A percentile compares a stretch with the other conserved stretches of the same genome.
These are phyloP conservation scores for Ichneumoninae sp. DNA, from an alignment of 2,888 invertebrate genomes.

Conservation along the genomic window DNA sequence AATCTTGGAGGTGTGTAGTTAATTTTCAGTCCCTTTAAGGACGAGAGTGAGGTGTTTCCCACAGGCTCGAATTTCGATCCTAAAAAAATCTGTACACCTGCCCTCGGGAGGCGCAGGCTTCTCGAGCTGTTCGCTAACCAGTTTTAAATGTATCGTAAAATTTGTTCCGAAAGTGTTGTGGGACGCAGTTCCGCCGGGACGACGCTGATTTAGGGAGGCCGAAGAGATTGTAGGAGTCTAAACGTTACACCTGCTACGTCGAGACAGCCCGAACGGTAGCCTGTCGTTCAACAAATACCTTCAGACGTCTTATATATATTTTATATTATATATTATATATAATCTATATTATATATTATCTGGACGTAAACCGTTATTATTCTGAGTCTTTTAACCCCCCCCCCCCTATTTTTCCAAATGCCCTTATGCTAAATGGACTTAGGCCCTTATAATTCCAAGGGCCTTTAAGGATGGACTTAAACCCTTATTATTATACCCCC, in stretches of 20 bases:
- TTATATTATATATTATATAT: too few relatives aligned
- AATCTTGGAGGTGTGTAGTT: too few relatives aligned
- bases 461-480: too few relatives aligned
- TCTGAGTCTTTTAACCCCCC: too few relatives aligned
- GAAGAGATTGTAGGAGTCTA: neutral
- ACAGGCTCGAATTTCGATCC: neutral
- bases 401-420: too few relatives aligned
- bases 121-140: constrained; percentile 34
- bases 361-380: too few relatives aligned
- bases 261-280: neutral
- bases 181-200: neutral
- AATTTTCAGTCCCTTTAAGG: neutral
- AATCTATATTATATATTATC: too few relatives aligned
- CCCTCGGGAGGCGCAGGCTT: neutral
- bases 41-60: neutral
- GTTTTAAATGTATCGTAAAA: constrained; percentile 20
- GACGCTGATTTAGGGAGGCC: neutral
- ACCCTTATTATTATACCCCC: too few relatives aligned
- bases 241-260: constrained; percentile 3
- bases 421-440: too few relatives aligned
- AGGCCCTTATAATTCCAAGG: too few relatives aligned
- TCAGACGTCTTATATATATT: neutral
- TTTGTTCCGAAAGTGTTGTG: constrained; percentile 24
- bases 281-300: neutral
- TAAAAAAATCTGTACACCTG: constrained; percentile 36